Percentiles rank a stretch among this genome's conserved stretches.
These are phyloP conservation scores for Urocyon cinereoargenteus DNA, from an alignment of 2,797 vertebrate genomes.

Conservation along the genomic window DNA sequence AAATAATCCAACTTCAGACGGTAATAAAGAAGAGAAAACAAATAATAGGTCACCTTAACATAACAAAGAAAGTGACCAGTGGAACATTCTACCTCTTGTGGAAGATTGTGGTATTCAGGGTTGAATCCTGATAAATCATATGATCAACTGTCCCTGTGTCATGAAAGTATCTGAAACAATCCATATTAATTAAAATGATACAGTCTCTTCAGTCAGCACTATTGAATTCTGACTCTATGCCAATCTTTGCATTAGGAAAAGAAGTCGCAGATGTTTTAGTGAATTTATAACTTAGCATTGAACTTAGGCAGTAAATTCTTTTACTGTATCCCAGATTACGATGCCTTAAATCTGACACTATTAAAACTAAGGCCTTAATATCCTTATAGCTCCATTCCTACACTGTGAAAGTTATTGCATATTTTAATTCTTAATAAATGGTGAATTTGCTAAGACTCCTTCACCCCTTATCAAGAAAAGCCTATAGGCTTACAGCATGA, in stretches of 20 bases:
- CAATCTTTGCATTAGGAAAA: neutral
- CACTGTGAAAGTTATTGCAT: neutral
- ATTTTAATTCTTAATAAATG: neutral
- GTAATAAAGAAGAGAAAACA: neutral
- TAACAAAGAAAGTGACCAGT: neutral
- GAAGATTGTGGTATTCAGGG: neutral
- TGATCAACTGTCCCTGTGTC: neutral
- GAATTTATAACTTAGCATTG: neutral
- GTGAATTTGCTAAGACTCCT: neutral
- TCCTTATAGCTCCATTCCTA: neutral
- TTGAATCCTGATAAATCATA: neutral
- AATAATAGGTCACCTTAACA: neutral
- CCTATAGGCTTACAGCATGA: neutral
- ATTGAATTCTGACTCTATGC: neutral
- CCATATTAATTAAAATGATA: conserved; percentile 4
- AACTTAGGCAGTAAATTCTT: neutral
- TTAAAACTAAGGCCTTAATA: neutral
- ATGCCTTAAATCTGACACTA: neutral
- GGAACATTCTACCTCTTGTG: neutral
- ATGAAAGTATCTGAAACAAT: neutral
- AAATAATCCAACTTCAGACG: neutral
- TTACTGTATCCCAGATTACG: neutral
- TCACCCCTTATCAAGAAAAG: neutral
- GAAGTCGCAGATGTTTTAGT: neutral
- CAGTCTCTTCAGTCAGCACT: neutral